Evolutionary conservation across 2,113 vertebrate genomes (phyloP).

Genomic region (Phaethornis superciliosus): DNA sequence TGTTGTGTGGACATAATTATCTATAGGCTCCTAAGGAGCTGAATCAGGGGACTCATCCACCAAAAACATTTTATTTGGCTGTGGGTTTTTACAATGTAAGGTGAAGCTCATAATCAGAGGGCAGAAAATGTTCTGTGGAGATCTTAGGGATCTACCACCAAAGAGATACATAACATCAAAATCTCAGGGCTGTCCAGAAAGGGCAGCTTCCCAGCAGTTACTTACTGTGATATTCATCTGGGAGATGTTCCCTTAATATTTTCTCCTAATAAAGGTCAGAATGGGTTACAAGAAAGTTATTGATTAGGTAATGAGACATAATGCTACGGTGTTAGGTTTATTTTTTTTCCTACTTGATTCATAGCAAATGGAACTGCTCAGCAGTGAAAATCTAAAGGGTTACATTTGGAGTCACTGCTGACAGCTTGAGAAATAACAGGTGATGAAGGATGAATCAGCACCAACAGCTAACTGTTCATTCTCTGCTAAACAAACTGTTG

Average conservation of each 20-base stretch:
- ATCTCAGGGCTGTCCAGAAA: neutral
- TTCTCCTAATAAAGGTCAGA: neutral
- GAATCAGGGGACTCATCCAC: neutral
- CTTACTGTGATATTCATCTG: neutral
- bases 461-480: neutral
- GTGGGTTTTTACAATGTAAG: neutral
- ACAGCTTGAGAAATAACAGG: constrained; percentile 24
- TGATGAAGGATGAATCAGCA: neutral
- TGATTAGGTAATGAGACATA: neutral
- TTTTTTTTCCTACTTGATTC: neutral
- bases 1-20: neutral
- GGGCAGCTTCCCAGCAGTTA: neutral
- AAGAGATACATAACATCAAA: neutral
- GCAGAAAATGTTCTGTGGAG: neutral
- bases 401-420: neutral
- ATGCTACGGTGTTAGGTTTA: neutral
- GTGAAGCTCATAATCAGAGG: neutral
- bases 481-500: neutral
- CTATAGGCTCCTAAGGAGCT: neutral
- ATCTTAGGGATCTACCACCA: neutral
- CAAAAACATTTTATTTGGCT: neutral
- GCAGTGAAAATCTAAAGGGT: neutral
- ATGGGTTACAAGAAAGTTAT: neutral
- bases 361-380: neutral
- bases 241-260: neutral